These are phyloP conservation scores for Limenitis camilla DNA, from an alignment of 2,888 invertebrate species.

Conservation along the genomic window DNA sequence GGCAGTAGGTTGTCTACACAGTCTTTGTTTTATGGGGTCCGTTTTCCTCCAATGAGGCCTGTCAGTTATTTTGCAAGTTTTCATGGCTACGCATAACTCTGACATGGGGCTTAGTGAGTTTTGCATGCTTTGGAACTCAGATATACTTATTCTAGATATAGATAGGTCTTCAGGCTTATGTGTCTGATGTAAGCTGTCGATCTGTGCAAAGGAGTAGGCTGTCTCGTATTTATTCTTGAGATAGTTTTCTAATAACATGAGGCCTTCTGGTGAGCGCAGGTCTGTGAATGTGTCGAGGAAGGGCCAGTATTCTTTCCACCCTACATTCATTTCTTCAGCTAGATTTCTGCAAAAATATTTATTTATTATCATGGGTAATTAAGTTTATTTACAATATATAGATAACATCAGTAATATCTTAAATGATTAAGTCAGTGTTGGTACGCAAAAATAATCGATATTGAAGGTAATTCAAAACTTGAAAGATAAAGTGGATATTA, in stretches of 20 bases:
- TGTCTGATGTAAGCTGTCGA: conserved; percentile 47
- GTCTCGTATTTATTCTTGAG: conserved; percentile 74
- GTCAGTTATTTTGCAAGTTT: conserved; percentile 68
- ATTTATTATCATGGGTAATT: too few relatives aligned
- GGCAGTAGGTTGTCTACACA: conserved; percentile 47
- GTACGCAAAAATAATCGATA: too few relatives aligned
- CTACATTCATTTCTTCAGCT: conserved; percentile 77
- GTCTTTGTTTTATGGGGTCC: conserved; percentile 48
- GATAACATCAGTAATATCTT: too few relatives aligned
- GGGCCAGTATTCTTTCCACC: conserved; percentile 95
- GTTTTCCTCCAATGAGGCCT: conserved; percentile 49
- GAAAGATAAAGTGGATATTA: too few relatives aligned
- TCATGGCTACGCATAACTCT: conserved; percentile 75
- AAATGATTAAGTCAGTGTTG: too few relatives aligned
- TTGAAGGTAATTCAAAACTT: too few relatives aligned
- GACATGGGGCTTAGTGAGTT: conserved; percentile 71
- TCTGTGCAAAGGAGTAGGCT: conserved; percentile 54
- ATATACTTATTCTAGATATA: conserved; percentile 47
- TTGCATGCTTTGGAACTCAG: conserved; percentile 36
- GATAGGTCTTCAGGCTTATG: conserved; percentile 47
- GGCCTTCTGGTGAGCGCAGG: conserved; percentile 82
- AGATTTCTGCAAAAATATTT: conserved; percentile 64
- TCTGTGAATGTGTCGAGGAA: conserved; percentile 89
- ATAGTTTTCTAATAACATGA: conserved; percentile 83
- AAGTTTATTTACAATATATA: too few relatives aligned